Conservation (phyloP, 1,140 invertebrate species). For the Zaprionus africanus region DNA sequence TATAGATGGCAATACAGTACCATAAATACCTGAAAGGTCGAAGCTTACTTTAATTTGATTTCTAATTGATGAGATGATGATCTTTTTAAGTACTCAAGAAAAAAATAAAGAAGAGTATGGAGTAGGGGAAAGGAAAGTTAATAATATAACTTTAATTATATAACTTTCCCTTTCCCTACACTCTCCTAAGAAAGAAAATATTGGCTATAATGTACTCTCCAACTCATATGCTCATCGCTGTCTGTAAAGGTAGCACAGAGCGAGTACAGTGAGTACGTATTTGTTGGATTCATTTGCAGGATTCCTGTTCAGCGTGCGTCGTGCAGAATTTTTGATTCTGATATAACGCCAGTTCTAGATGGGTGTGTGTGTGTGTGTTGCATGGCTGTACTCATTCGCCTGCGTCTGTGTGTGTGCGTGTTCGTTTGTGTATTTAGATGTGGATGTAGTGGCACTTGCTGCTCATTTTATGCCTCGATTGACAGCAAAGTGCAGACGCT, state of each 20-base stretch:
- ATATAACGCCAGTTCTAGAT: constrained; percentile 35
- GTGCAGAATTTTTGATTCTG: constrained; percentile 70
- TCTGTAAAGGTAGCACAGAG: constrained; percentile 7
- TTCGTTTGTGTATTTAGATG: constrained; percentile 24
- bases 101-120: not conserved
- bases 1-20: no score
- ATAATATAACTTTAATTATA: no score
- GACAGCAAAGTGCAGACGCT: constrained; percentile 69
- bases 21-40: no score
- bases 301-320: constrained; percentile 50
- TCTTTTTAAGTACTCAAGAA: no score
- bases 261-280: constrained; percentile 23
- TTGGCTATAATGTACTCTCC: not conserved
- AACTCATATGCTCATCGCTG: not conserved
- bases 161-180: no score
- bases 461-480: constrained; percentile 81
- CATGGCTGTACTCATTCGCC: constrained; percentile 7
- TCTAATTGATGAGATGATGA: no score
- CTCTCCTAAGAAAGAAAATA: not conserved
- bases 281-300: constrained; percentile 49
- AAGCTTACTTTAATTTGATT: no score
- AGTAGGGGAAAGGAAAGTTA: no score
- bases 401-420: not conserved
- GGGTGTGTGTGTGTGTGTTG: constrained; percentile 22
- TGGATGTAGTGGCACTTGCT: constrained; percentile 77